Percentiles rank a stretch among this genome's conserved stretches.
Evolutionary conservation across 2,113 vertebrate genomes (phyloP).

Genomic region (Gambusia affinis): DNA sequence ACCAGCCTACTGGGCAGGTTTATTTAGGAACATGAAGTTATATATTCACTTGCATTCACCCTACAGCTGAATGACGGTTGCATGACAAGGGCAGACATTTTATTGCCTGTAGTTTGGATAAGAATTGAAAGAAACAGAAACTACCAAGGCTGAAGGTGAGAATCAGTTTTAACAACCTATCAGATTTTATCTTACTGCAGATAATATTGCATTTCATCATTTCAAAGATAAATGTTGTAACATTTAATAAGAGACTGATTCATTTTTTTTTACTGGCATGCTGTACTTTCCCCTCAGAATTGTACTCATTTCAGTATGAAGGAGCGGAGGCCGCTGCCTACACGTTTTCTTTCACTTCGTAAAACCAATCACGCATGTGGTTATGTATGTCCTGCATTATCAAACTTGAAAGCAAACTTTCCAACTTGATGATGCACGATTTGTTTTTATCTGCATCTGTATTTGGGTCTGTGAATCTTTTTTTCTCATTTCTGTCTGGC

Average conservation of each 20-base stretch:
- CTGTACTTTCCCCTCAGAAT: neutral
- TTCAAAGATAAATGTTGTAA: neutral
- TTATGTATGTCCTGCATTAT: neutral
- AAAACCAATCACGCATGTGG: neutral
- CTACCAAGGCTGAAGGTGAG: conserved; percentile 31
- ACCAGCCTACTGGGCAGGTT: neutral
- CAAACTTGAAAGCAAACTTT: neutral
- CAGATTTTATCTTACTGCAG: neutral
- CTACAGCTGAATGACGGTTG: neutral
- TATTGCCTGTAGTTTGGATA: neutral
- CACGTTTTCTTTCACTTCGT: neutral
- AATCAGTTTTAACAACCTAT: neutral
- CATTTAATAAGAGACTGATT: neutral
- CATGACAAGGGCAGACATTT: neutral
- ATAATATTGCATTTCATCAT: neutral
- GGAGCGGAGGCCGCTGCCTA: too few species aligned
- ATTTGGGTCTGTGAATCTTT: too few species aligned
- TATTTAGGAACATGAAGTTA: conserved; percentile 19
- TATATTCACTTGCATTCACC: conserved; percentile 22
- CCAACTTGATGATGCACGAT: too few species aligned
- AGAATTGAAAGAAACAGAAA: neutral
- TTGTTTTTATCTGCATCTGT: too few species aligned
- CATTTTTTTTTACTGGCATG: neutral
- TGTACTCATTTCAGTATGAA: neutral
- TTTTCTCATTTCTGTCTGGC: neutral